Base-by-base conservation (phyloP, 2,888 invertebrate species). In the Pollenia griseotomentosa region DNA sequence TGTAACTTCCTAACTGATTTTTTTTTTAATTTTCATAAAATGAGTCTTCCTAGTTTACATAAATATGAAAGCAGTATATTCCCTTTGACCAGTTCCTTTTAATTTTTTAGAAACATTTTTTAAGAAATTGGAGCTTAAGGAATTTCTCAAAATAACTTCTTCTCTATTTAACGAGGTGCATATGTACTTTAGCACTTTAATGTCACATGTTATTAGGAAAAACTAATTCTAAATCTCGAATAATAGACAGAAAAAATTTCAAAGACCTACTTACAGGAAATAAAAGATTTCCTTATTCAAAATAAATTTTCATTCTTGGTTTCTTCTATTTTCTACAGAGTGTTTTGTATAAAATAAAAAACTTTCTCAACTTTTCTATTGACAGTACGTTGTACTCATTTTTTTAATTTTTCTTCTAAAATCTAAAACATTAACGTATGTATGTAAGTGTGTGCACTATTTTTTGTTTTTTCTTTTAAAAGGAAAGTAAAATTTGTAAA, bases 401-500 rank as follows among this genome's bases (percentile, higher is more conserved):
- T 83, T 63, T 33, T 6, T 0, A 33, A 6, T 33, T 33, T 33
- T 33, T 33, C 6, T 71, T 53, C 40, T 42, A 6, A 12, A 53
- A 70, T 70, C 59, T 70, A 14, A 61, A 71, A 65, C 61, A 53
- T 51, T 57, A 16, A 46, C 19, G 23, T 44, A 46, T 12, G 40
- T 10, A 59, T 78, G 33, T 6, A 33, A 33, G 33, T 33, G 33
- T 33, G 33, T 33, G 61, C 63, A 53, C 0, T 16, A 42, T 59
- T 74, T 59, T 74, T 75, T 23, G 6, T 51, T 75, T 51, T 75
- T 53, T 63, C n/a, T 53, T 70, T 44, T 63, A 51, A 79, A 79
- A 66, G 65, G 78, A 84, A 84, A 84, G 84, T 84, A 79, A 79
- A 84, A 79, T 79, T 82, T 78, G 42, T 73, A 68, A 83, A 74